phyloP scores from a whole-genome alignment of 1,140 invertebrate species.

The Nephila pilipes region DNA sequence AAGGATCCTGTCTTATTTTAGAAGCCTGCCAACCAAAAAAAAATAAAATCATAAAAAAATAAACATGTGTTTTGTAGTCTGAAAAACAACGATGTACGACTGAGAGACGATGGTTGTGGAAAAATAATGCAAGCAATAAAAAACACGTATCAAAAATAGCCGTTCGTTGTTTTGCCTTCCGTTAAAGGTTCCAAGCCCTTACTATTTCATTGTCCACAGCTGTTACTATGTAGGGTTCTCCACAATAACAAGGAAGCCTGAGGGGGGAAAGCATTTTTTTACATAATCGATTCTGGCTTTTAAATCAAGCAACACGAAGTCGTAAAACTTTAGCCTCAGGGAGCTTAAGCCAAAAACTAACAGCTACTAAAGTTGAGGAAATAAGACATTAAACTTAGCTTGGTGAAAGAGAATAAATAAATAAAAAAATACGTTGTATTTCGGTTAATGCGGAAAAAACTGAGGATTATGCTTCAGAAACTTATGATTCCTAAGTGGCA shows the following conservation, averaged over 20 bases:
- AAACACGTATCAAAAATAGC: constrained; percentile 22
- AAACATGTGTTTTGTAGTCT: constrained; percentile 5
- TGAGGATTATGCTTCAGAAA: constrained; percentile 19
- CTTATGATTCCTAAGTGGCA: constrained; percentile 13
- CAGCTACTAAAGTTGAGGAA: constrained; percentile 51
- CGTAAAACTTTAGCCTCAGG: constrained; percentile 14
- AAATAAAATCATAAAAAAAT: constrained; percentile 16
- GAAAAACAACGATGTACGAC: background rate
- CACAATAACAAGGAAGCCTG: background rate
- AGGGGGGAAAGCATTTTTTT: background rate
- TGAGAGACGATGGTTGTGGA: background rate
- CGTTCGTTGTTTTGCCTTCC: background rate
- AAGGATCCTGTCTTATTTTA: background rate
- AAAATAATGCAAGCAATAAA: constrained; percentile 30
- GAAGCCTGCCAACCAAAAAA: background rate
- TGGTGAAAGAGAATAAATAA: background rate
- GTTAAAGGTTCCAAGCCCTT: constrained; percentile 6
- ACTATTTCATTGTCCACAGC: constrained; percentile 37
- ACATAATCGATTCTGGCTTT: constrained; percentile 51
- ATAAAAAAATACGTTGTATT: background rate
- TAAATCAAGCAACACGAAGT: constrained; percentile 50
- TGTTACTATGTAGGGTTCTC: constrained; percentile 2
- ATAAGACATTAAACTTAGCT: constrained; percentile 46
- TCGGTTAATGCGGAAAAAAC: background rate
- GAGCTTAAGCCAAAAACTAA: constrained; percentile 33